These are phyloP conservation scores for Cetoscarus ocellatus DNA, from an alignment of 2,797 vertebrate genomes.

Conservation along the genomic window DNA sequence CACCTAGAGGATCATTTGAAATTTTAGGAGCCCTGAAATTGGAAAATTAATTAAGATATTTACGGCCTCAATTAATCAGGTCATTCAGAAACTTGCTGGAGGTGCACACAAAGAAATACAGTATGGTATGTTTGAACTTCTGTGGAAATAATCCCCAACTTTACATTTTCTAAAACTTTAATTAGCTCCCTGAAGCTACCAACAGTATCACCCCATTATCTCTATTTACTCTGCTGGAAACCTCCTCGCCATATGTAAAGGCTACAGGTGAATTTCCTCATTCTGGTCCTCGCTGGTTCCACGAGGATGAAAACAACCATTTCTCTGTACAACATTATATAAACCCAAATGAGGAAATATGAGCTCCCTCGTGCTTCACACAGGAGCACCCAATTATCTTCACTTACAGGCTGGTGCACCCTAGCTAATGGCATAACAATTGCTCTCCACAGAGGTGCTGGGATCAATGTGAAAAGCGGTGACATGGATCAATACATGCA, in stretches of 20 bases:
- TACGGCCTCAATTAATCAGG: conserved; percentile 83
- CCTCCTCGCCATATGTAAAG: conserved; percentile 15
- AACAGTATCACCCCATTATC: conserved; percentile 35
- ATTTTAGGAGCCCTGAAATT: conserved; percentile 64
- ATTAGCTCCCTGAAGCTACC: conserved; percentile 56
- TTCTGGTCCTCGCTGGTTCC: conserved; percentile 30
- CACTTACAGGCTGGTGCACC: conserved; percentile 47
- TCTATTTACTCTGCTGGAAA: conserved; percentile 46
- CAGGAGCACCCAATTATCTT: conserved; percentile 63
- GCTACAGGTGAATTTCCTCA: conserved; percentile 37
- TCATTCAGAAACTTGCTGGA: conserved; percentile 65
- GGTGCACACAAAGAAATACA: conserved; percentile 35
- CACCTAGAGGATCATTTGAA: conserved; percentile 71
- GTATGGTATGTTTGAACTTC: conserved; percentile 15
- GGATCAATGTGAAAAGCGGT: conserved; percentile 39
- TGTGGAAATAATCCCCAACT: conserved; percentile 16
- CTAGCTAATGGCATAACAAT: conserved; percentile 48
- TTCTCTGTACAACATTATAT: conserved; percentile 40
- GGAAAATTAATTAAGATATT: conserved; percentile 83
- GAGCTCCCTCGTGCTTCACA: conserved; percentile 53
- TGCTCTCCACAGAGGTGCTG: conserved; percentile 39
- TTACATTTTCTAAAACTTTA: conserved; percentile 52
- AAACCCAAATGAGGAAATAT: conserved; percentile 71
- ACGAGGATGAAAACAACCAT: conserved; percentile 56
- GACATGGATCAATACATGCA: conserved; percentile 48